A percentile compares a stretch with the other conserved stretches of the same genome.
Conservation (phyloP, 1,140 invertebrate species). For the Sitodiplosis mosellana region DNA sequence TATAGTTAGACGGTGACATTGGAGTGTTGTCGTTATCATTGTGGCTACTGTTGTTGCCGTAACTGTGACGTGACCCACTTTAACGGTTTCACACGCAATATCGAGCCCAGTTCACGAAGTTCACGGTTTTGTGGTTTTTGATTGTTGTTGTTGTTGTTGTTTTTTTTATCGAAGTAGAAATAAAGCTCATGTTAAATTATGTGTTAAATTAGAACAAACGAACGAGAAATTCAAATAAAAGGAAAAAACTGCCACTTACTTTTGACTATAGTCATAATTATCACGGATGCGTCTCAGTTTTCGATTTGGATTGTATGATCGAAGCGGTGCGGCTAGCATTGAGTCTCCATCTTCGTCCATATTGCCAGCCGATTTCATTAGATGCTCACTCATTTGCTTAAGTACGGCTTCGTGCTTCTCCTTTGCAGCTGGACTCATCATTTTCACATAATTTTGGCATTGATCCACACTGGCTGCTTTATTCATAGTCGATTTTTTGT, state of each 20-base stretch:
- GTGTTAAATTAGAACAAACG: not conserved
- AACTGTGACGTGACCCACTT: too few relatives aligned
- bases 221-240: not conserved
- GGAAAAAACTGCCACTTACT: too few relatives aligned
- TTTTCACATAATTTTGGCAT: constrained; percentile 1
- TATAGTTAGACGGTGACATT: constrained; percentile 69
- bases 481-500: not conserved
- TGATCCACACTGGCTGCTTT: constrained; percentile 1
- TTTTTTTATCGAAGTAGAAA: not conserved
- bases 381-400: too few relatives aligned
- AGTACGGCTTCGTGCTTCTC: too few relatives aligned
- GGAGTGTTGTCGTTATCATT: constrained; percentile 28
- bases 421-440: not conserved
- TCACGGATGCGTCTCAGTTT: constrained; percentile 23
- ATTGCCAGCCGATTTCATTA: not conserved
- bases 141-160: not conserved
- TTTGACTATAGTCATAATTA: constrained; percentile 6
- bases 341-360: not conserved
- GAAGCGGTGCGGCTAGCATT: constrained; percentile 11
- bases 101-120: not conserved
- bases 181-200: not conserved
- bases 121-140: too few relatives aligned
- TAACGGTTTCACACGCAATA: too few relatives aligned
- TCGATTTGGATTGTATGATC: constrained; percentile 24
- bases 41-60: not conserved